Evolutionary conservation across 92 coral and sea anemone species (phyloP).

Genomic region (Porites cylindrica): DNA sequence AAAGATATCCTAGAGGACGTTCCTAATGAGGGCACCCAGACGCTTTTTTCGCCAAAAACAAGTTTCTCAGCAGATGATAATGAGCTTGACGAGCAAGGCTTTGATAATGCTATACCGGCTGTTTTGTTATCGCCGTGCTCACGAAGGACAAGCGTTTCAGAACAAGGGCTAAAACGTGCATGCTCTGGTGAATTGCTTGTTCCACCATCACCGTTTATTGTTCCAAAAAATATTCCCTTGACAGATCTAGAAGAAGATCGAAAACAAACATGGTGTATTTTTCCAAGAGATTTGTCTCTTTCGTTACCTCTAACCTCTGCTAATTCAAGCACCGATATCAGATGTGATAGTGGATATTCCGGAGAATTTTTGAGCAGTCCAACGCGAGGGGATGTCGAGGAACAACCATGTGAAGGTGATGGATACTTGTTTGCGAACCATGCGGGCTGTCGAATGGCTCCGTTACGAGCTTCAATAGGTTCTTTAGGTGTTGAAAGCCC

Average conservation of each 20-base stretch:
- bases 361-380: not conserved
- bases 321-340: not conserved
- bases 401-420: not conserved
- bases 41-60: slow-evolving; percentile 27
- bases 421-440: not conserved
- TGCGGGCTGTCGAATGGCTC: not conserved
- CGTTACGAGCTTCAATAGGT: not conserved
- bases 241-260: not conserved
- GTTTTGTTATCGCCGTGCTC: slow-evolving; percentile 40
- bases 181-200: slow-evolving; percentile 16
- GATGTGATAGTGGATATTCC: not conserved
- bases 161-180: slow-evolving; percentile 8
- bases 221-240: not conserved
- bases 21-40: not conserved
- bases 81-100: slow-evolving; percentile 7
- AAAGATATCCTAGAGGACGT: not conserved
- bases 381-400: not conserved
- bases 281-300: slow-evolving; percentile 4
- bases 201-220: not conserved
- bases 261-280: not conserved
- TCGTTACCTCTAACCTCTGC: not conserved
- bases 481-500: too few relatives aligned
- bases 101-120: slow-evolving; percentile 32
- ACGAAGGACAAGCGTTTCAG: slow-evolving; percentile 28
- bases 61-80: not conserved